Conservation (phyloP, 2,888 invertebrate genomes). For the Temnothorax unifasciatus region DNA sequence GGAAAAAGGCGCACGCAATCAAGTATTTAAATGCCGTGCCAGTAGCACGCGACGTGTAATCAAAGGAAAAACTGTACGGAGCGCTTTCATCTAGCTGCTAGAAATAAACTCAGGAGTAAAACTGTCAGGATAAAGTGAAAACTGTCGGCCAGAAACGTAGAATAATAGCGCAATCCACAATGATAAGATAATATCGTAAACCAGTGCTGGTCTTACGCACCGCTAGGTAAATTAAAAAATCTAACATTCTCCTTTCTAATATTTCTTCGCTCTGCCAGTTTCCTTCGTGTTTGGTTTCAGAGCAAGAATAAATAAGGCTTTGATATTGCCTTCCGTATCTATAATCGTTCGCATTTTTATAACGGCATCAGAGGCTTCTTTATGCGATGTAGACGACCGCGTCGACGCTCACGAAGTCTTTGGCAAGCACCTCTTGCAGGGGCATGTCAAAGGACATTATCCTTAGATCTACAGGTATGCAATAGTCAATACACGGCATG, state of each 20-base stretch:
- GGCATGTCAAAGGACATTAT: conserved; percentile 98
- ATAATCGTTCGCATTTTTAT: conserved; percentile 90
- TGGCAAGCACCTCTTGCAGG: conserved; percentile 98
- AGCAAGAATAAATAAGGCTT: background rate
- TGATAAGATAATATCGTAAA: conserved; percentile 13
- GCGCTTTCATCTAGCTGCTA: conserved; percentile 19
- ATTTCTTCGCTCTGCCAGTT: background rate
- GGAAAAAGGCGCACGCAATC: conserved; percentile 41
- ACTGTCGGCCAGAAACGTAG: conserved; percentile 14
- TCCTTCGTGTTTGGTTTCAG: background rate
- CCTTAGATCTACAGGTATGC: conserved; percentile 94
- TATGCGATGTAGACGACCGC: conserved; percentile 95
- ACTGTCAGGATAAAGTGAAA: conserved; percentile 30
- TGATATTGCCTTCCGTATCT: conserved; percentile 86
- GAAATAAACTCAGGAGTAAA: conserved; percentile 46
- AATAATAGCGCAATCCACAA: conserved; percentile 17
- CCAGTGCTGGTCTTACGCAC: background rate
- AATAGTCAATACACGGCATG: conserved; percentile 97
- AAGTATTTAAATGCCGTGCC: conserved; percentile 52
- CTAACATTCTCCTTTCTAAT: background rate
- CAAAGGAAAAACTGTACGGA: conserved; percentile 37
- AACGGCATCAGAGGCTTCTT: conserved; percentile 92
- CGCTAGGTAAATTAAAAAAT: background rate
- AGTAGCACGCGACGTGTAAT: conserved; percentile 25
- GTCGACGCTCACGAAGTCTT: conserved; percentile 97